Base-by-base conservation (phyloP, 2,113 vertebrate genomes). In the Pelobates fuscus region DNA sequence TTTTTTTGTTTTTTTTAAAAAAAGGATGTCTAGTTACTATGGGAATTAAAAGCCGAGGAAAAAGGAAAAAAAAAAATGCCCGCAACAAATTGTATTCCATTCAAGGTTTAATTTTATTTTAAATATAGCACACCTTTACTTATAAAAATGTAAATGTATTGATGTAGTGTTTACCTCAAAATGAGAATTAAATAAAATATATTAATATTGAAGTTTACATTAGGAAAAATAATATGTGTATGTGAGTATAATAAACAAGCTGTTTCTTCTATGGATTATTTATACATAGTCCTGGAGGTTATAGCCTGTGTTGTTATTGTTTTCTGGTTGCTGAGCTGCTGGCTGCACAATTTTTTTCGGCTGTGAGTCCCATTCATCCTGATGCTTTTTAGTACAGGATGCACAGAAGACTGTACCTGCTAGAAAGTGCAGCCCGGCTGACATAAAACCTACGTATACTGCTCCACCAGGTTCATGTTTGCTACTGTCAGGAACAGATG, bases 261-360 rank as follows among this genome's bases (percentile, higher is more conserved):
- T 58, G 20, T 58, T 20, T 23, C n/a, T 62, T 62, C 23, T 62
- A 18, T 32, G 60, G 60, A 4, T 70, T 71, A 25, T 80, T 92
- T 89, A 99, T 82, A 99, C 95, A 0, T 99, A 98, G 84, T 98
- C 94, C 90, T 95, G 95, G 80, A 97, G 90, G 85, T 88, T 92
- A 85, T 97, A 94, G 57, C 90, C 93, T 0, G 87, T 78, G 8
- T 86, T 91, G 8, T 86, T 91, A 79, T 89, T 93, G 73, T 93
- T 93, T 79, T 90, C 83, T 14, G 90, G 89, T 73, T 84, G 83
- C 4, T 89, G 83, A 63, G 87, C 82, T 30, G 89, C 83, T 70
- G 88, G 71, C 5, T 88, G 88, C 11, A 89, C 86, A 75, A 87
- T 75, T 79, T 91, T 91, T 79, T 91, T 86, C 3, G 90, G 86